Base-by-base conservation (phyloP, 2,797 vertebrate species). In the Menidia menidia region DNA sequence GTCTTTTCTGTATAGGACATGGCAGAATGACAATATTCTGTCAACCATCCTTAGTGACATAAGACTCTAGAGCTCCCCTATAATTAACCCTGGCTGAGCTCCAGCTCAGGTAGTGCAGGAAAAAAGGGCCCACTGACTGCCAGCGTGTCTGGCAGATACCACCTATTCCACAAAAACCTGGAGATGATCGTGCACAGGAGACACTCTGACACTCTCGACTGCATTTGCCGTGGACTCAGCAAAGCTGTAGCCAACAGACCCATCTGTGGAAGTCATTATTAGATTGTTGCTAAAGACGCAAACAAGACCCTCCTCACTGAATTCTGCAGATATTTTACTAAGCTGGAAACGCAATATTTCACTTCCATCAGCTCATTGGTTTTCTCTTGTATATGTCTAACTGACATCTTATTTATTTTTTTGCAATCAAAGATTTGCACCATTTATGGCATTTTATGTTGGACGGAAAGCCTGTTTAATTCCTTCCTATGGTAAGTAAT, bases 81-180 rank as follows among this genome's bases (percentile, higher is more conserved):
- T 95, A 95, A 95, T 95, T 95, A 95, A 95, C 93, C 94, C 92
- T 94, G 94, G 94, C 92, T 76, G 55, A 73, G 87, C 90, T 94
- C 94, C 94, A 95, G 93, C 85, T 83, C 90, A 95, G 94, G 95
- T 95, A 95, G 87, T 75, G 88, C 83, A 86, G 84, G 78, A 87
- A 85, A 85, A 89, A 88, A 87, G 79, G 76, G 78, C 84, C 87
- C 81, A 69, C 70, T 45, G 85, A 85, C 87, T 93, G 94, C 94
- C 94, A 94, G 90, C 84, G 75, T 85, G 84, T 88, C 92, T 94
- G 93, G 93, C 95, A 95, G 90, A 93, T 89, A 81, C 87, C 89
- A 88, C 89, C 78, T 84, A 90, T 93, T 91, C 89, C 92, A 88
- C 80, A 84, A 92, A 84, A 92, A 86, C 86, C 90, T 91, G 92